A percentile compares a stretch with the other conserved stretches of the same genome.
Conservation (phyloP, 2,113 vertebrate genomes). For the Phocoena phocoena region DNA sequence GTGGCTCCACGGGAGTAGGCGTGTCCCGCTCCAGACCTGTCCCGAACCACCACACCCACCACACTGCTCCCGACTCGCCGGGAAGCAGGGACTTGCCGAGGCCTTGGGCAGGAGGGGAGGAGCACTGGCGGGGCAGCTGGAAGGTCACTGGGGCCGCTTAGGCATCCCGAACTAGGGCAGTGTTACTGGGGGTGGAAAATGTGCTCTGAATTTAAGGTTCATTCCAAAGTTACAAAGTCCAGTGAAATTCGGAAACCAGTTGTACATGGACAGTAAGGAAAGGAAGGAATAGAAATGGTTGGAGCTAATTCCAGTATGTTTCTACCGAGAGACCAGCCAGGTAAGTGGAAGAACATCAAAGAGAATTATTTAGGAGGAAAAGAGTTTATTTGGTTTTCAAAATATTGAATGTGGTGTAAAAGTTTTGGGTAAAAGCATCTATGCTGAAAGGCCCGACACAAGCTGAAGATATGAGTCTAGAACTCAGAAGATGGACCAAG, state of each 20-base stretch:
- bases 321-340: neutral
- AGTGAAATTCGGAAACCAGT: neutral
- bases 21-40: no score
- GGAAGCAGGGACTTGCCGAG: no score
- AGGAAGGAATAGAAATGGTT: neutral
- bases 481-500: neutral
- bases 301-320: neutral
- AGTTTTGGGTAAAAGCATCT: neutral
- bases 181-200: neutral
- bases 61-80: accelerated
- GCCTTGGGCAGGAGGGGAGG: neutral
- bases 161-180: neutral
- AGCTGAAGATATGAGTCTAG: neutral
- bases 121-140: accelerated
- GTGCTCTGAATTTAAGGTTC: neutral
- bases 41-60: neutral
- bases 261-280: neutral
- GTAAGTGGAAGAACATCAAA: neutral
- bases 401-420: neutral
- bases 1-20: no score
- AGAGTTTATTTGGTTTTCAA: neutral
- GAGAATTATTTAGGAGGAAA: neutral
- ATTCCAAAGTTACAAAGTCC: neutral
- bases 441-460: neutral
- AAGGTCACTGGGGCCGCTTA: accelerated